A percentile compares a stretch with the other conserved stretches of the same genome.
Conservation (phyloP, 2,888 invertebrate genomes). For the Drosophila dives region DNA sequence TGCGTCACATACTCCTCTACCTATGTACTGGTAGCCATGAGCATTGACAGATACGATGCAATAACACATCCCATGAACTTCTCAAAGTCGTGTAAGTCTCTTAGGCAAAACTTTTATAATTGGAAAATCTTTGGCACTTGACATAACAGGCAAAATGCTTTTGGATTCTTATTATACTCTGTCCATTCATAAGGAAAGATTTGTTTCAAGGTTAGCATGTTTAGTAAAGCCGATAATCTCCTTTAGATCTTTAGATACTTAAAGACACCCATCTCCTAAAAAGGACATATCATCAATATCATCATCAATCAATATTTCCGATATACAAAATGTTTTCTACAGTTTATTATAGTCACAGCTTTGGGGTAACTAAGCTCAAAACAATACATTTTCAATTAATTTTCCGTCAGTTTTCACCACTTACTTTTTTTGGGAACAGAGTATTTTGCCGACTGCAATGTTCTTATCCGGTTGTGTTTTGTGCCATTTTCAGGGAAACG, state of each 20-base stretch:
- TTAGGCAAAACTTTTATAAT: conserved; percentile 71
- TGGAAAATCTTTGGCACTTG: conserved; percentile 62
- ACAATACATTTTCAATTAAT: background rate
- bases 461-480: background rate
- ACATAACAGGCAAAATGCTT: conserved; percentile 28
- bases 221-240: background rate
- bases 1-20: conserved; percentile 96
- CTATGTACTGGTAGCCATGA: conserved; percentile 95
- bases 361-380: background rate
- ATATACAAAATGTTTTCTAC: background rate
- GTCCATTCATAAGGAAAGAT: background rate
- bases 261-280: too few species aligned
- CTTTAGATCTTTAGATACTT: background rate
- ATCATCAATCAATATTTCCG: background rate
- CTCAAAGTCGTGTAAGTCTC: conserved; percentile 95
- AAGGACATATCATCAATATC: too few species aligned
- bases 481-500: conserved; percentile 89
- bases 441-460: background rate
- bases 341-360: background rate
- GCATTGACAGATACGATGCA: conserved; percentile 96
- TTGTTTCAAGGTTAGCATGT: background rate
- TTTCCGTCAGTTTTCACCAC: background rate
- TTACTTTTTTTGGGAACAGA: background rate
- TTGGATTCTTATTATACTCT: background rate
- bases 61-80: conserved; percentile 98